Base-by-base conservation (phyloP, 2,113 vertebrate species). In the Zootoca vivipara region DNA sequence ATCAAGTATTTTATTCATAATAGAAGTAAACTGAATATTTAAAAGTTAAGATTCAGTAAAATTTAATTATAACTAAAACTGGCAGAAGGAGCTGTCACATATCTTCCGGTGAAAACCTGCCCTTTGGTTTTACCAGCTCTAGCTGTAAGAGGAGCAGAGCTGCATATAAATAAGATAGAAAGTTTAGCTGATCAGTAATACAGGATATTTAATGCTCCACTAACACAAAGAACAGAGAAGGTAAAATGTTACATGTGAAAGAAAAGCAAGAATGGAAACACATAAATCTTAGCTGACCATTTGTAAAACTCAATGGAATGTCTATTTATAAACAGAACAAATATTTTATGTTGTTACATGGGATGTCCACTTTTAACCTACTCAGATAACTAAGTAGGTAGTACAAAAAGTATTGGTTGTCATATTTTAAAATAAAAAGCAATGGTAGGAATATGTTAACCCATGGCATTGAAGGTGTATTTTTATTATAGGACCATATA, bases 1-100 rank as follows among this genome's bases (percentile, higher is more conserved):
- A 64, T n/a, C 22, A n/a, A 40, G 4, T 3, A 33, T 33, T 10
- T 78, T 64, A 74, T 8, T 42, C 65, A 22, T 65, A 78, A 90
- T 87, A 74, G 20, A 3, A 91, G n/a, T 78, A 87, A 86, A 92
- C 20, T 91, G 42, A 86, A 92, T 33, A 86, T 87, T 6, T 85
- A 26, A 85, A 95, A 87, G 64, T 56, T 83, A 89, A 89, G 5
- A n/a, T 24, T 86, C 30, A 0, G 58, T 40, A 80, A 91, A 46
- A 90, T 35, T 78, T 6, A 73, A 83, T 35, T 69, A 85, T 0
- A 52, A 33, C 35, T 46, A 82, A 80, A 93, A 83, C 6, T 38
- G n/a, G 6, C 35, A 65, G 33, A 42, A 67, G 40, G 8, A 88
- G 89, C 78, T 0, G 42, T 2, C 1, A 5, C 24, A n/a, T 65